A percentile compares a stretch with the other conserved stretches of the same genome.
Conservation (phyloP, 1,140 invertebrate species). For the Pseudomyrmex concolor region DNA sequence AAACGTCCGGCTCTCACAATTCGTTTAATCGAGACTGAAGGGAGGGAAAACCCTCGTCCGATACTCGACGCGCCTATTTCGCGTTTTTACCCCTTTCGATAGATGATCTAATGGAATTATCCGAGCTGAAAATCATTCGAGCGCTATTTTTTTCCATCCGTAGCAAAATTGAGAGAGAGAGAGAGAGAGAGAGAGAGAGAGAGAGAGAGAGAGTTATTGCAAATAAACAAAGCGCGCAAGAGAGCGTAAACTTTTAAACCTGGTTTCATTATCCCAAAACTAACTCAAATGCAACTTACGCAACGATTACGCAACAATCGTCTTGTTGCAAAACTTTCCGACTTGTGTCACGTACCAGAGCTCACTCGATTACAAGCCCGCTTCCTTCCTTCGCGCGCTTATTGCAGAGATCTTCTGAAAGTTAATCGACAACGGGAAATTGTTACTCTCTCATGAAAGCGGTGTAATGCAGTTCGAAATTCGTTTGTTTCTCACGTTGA, state of each 20-base stretch:
- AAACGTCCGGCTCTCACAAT: slow-evolving; percentile 53
- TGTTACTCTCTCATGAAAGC: not conserved
- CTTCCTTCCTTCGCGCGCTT: too few relatives aligned
- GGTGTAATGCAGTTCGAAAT: not conserved
- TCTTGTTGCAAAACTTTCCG: too few relatives aligned
- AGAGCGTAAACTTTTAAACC: too few relatives aligned
- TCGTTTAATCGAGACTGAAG: slow-evolving; percentile 49
- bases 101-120: slow-evolving; percentile 53
- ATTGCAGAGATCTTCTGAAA: not conserved
- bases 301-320: too few relatives aligned
- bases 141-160: not conserved
- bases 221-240: too few relatives aligned
- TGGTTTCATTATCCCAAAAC: too few relatives aligned
- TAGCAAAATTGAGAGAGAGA: too few relatives aligned
- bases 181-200: too few relatives aligned
- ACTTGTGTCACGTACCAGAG: too few relatives aligned
- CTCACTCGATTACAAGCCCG: too few relatives aligned
- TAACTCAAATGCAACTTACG: too few relatives aligned
- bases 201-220: too few relatives aligned
- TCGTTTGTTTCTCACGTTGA: slow-evolving; percentile 12
- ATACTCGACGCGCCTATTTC: slow-evolving; percentile 35
- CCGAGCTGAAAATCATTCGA: not conserved
- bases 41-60: slow-evolving; percentile 42
- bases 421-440: slow-evolving; percentile 17
- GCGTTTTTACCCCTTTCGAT: slow-evolving; percentile 4